Percentiles rank a stretch among this genome's conserved stretches.
Conservation (phyloP, 1,140 invertebrate genomes). For the Euura saliciscinereae region DNA sequence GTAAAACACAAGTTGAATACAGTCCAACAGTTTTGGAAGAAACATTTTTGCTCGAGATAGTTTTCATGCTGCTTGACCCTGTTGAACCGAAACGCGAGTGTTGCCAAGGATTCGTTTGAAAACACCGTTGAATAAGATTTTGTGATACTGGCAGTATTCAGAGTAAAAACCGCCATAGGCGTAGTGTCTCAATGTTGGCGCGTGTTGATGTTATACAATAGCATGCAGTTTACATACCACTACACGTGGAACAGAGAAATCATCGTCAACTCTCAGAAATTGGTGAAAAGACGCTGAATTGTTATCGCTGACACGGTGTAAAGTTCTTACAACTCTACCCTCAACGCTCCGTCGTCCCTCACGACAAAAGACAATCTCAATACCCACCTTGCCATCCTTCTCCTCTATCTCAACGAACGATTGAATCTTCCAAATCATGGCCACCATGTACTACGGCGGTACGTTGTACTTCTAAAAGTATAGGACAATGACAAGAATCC, state of each 20-base stretch:
- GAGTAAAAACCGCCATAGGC: conserved; percentile 37
- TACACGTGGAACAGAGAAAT: conserved; percentile 90
- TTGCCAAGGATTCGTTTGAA: background rate
- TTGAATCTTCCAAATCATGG: conserved; percentile 39
- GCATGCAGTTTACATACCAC: conserved; percentile 77
- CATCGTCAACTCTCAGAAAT: conserved; percentile 87
- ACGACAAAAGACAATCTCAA: conserved; percentile 1
- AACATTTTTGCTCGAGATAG: background rate
- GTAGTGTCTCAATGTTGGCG: conserved; percentile 56
- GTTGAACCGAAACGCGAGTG: background rate
- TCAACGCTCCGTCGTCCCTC: background rate
- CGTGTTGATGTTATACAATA: conserved; percentile 60
- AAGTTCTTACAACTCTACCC: background rate
- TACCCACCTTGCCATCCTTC: background rate
- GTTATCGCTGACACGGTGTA: background rate
- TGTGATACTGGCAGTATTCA: conserved; percentile 50
- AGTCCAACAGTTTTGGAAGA: background rate
- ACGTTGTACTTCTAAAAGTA: conserved; percentile 27
- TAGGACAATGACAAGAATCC: background rate
- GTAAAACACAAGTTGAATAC: background rate
- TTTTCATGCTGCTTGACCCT: background rate
- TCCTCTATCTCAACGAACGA: background rate
- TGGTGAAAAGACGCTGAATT: conserved; percentile 82
- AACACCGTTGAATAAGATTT: background rate
- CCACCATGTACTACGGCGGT: conserved; percentile 50